Evolutionary conservation across 2,797 vertebrate species (phyloP).

Genomic region (Helarctos malayanus): DNA sequence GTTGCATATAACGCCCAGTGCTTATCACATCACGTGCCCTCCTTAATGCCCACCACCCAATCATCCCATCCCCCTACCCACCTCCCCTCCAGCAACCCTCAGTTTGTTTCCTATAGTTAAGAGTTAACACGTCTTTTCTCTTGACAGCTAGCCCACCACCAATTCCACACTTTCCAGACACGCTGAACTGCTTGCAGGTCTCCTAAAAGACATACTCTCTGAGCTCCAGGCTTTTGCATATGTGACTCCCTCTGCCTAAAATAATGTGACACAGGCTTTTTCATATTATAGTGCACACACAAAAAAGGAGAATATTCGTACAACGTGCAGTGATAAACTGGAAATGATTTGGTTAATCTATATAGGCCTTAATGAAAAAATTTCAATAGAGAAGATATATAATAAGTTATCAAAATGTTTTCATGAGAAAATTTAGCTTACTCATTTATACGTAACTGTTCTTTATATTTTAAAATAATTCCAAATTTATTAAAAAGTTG

Average conservation of each 20-base stretch:
- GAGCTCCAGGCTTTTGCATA: not conserved
- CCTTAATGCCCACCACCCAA: no score
- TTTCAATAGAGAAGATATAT: not conserved
- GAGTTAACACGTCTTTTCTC: not conserved
- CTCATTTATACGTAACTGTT: not conserved
- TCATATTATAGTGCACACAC: not conserved
- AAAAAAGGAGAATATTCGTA: not conserved
- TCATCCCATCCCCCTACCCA: no score
- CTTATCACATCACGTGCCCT: no score
- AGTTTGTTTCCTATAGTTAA: no score
- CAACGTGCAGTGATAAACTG: not conserved
- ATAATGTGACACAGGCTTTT: not conserved
- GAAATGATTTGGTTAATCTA: slow-evolving; percentile 12
- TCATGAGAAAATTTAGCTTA: not conserved
- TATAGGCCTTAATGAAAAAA: not conserved
- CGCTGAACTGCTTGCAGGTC: not conserved
- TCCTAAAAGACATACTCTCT: not conserved
- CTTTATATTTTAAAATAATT: slow-evolving; percentile 21
- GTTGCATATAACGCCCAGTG: no score
- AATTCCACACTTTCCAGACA: not conserved
- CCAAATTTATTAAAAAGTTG: not conserved
- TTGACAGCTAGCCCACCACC: not conserved
- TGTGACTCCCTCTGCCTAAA: not conserved
- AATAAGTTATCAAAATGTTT: not conserved
- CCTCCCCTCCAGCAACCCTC: no score